A percentile compares a stretch with the other conserved stretches of the same genome.
These are phyloP conservation scores for Eurois occulta DNA, from an alignment of 2,888 invertebrate genomes.

Conservation along the genomic window DNA sequence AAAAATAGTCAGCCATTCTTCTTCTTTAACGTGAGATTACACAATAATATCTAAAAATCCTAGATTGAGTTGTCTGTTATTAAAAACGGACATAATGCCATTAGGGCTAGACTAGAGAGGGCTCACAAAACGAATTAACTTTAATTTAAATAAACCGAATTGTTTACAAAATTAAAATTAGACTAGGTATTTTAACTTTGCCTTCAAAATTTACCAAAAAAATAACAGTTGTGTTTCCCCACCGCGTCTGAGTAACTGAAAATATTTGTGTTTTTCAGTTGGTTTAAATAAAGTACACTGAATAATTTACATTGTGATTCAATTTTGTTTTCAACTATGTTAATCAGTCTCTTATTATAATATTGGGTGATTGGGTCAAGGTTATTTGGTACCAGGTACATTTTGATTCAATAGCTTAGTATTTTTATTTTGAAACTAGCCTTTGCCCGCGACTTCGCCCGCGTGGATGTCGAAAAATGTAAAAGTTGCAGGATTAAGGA, in stretches of 20 bases:
- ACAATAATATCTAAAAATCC: no score
- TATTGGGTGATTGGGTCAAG: no score
- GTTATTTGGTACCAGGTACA: no score
- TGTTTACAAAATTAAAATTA: constrained; percentile 5
- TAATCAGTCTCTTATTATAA: neutral
- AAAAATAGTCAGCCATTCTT: no score
- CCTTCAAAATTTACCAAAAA: neutral
- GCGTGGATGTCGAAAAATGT: no score
- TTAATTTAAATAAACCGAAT: constrained; percentile 1
- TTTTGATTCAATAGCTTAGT: no score
- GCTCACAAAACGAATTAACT: constrained; percentile 1
- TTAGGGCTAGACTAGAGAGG: constrained; percentile 5
- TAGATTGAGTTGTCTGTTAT: neutral
- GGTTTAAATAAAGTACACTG: constrained; percentile 6
- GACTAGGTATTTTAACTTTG: neutral
- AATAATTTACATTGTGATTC: constrained; percentile 18
- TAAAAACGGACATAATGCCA: neutral
- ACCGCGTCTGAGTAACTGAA: neutral
- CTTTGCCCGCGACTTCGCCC: no score
- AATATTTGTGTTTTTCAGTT: constrained; percentile 28
- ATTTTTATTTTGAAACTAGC: neutral
- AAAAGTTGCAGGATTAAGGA: no score
- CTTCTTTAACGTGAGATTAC: no score
- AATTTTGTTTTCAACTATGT: neutral
- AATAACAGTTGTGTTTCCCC: neutral